Percentiles rank a stretch among this genome's conserved stretches.
phyloP scores from a whole-genome alignment of 1,140 invertebrate species.

The Caenorhabditis tropicalis region DNA sequence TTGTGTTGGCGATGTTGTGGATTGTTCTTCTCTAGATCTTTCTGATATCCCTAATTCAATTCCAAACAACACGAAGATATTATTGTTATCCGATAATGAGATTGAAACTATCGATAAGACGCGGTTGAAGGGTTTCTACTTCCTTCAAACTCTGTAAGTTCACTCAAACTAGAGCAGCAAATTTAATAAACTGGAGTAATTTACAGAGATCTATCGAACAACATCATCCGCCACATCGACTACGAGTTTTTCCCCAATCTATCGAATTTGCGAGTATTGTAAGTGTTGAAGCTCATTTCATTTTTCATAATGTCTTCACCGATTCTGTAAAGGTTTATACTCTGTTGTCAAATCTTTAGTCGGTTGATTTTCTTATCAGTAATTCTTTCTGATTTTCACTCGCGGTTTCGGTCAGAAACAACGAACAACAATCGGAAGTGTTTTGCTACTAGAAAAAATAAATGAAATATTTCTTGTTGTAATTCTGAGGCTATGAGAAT shows the following conservation, averaged over 20 bases:
- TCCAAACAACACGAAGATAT: neutral
- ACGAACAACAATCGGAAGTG: neutral
- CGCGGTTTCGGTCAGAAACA: neutral
- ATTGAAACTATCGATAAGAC: conserved; percentile 1
- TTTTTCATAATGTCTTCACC: neutral
- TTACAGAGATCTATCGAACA: conserved; percentile 50
- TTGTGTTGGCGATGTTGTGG: conserved; percentile 5
- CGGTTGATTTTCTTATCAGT: neutral
- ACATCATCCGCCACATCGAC: conserved; percentile 42
- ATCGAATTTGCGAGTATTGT: conserved; percentile 22
- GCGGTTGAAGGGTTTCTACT: conserved; percentile 7
- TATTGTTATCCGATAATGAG: conserved; percentile 6
- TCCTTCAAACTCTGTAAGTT: neutral
- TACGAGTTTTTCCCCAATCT: conserved; percentile 15
- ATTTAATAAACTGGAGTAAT: too few relatives aligned
- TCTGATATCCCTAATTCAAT: neutral
- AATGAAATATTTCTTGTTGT: neutral
- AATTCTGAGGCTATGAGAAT: neutral
- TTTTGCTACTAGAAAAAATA: neutral
- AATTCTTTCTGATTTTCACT: neutral
- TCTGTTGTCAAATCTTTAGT: neutral
- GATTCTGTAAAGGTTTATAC: neutral
- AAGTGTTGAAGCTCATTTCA: neutral
- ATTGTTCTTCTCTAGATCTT: neutral
- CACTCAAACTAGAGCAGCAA: too few relatives aligned